These are phyloP conservation scores for Bombus superbus DNA, from an alignment of 1,140 invertebrate species.

Conservation along the genomic window DNA sequence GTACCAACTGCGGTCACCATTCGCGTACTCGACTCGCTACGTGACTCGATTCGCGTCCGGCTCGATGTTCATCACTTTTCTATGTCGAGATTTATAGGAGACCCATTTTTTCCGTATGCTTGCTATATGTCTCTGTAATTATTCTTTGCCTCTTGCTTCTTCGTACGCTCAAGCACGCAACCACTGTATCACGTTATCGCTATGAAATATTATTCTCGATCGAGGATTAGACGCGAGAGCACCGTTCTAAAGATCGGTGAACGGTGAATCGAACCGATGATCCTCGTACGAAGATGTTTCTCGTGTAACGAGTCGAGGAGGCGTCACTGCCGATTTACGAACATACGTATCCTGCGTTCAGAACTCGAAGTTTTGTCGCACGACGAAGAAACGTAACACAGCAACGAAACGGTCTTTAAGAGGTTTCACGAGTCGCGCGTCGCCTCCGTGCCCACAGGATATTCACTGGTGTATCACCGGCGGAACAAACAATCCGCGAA, in stretches of 20 bases:
- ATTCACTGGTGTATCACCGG: conserved; percentile 7
- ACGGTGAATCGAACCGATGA: too few relatives aligned
- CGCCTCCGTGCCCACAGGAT: conserved; percentile 9
- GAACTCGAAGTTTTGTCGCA: too few relatives aligned
- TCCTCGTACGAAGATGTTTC: too few relatives aligned
- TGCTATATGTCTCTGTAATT: not conserved
- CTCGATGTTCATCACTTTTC: conserved; percentile 4
- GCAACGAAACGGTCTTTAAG: not conserved
- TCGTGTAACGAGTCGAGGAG: too few relatives aligned
- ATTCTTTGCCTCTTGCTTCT: not conserved
- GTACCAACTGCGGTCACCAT: conserved; percentile 57
- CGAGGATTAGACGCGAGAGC: not conserved
- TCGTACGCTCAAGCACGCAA: not conserved
- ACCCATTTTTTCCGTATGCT: not conserved
- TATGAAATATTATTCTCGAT: not conserved
- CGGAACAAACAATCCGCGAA: too few relatives aligned
- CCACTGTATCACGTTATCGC: not conserved
- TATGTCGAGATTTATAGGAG: too few relatives aligned
- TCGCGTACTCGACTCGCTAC: conserved; percentile 40
- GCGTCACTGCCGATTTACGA: too few relatives aligned
- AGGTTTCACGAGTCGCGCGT: not conserved
- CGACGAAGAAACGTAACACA: not conserved
- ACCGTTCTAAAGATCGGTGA: too few relatives aligned
- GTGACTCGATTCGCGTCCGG: conserved; percentile 12
- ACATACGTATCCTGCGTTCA: too few relatives aligned